Conservation (phyloP, 2,888 invertebrate species). For the Epinotia ramella region DNA sequence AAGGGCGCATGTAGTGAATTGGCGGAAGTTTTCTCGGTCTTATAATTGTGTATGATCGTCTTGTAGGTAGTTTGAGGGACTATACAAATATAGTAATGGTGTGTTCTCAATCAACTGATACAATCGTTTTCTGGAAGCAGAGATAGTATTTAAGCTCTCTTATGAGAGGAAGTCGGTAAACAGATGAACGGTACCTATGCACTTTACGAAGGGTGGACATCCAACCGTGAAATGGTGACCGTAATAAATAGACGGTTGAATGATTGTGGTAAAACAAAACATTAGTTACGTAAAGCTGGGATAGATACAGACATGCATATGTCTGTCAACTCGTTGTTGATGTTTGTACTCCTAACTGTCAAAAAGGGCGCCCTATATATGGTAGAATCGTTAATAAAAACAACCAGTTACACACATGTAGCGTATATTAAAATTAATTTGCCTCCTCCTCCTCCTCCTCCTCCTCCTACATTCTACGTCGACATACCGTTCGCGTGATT, state of each 20-base stretch:
- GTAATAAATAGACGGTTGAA: not conserved
- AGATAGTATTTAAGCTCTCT: slow-evolving; percentile 27
- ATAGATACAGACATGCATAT: no score
- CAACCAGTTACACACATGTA: no score
- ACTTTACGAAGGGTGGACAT: slow-evolving; percentile 4
- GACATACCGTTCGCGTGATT: no score
- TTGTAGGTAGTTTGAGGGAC: slow-evolving; percentile 54
- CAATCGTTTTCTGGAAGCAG: slow-evolving; percentile 6
- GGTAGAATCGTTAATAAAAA: no score
- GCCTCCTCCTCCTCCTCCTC: no score
- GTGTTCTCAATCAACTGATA: slow-evolving; percentile 35
- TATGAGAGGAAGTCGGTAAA: slow-evolving; percentile 15
- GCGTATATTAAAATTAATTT: no score
- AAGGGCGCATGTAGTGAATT: slow-evolving; percentile 3
- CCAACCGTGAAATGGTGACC: slow-evolving; percentile 9
- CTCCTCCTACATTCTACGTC: no score
- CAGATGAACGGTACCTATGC: slow-evolving; percentile 1
- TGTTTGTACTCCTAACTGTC: no score
- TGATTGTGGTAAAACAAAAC: not conserved
- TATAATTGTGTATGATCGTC: slow-evolving; percentile 67
- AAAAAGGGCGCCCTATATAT: no score
- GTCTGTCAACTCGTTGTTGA: no score
- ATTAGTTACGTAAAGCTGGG: not conserved
- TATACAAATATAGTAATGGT: slow-evolving; percentile 58
- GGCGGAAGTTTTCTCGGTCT: slow-evolving; percentile 49